Percentiles rank a stretch among this genome's conserved stretches.
phyloP scores from a whole-genome alignment of 2,888 invertebrate species.

The Leptodirus hochenwartii region DNA sequence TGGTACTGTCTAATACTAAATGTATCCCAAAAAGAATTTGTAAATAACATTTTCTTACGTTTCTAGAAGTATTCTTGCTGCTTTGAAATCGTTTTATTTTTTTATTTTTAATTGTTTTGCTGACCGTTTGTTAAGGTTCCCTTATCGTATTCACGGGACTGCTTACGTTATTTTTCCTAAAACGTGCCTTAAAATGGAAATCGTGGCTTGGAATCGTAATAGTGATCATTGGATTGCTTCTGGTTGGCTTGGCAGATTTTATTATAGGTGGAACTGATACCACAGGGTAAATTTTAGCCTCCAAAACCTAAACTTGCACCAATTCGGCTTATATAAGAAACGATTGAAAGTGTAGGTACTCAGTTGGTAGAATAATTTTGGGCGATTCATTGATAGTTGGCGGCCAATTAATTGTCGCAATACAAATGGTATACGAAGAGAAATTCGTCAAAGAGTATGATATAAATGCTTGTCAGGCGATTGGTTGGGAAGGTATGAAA shows the following conservation, averaged over 20 bases:
- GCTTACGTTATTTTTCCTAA: slow-evolving; percentile 2
- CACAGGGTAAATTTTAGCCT: neutral
- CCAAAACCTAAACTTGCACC: too few relatives aligned
- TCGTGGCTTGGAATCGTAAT: neutral
- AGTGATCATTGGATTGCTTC: neutral
- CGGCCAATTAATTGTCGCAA: neutral
- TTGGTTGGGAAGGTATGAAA: neutral
- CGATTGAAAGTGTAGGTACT: too few relatives aligned
- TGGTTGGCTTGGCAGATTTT: slow-evolving; percentile 1
- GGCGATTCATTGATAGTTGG: neutral
- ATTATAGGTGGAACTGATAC: neutral
- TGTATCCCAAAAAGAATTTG: too few relatives aligned
- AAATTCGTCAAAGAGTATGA: neutral
- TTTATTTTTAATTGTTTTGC: too few relatives aligned
- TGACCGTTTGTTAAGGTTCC: neutral
- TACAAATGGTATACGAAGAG: neutral
- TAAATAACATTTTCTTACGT: too few relatives aligned
- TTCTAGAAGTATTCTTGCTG: too few relatives aligned
- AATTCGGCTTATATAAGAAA: too few relatives aligned
- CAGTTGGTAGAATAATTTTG: too few relatives aligned
- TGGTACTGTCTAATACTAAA: too few relatives aligned
- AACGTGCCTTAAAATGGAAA: neutral
- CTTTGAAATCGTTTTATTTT: too few relatives aligned
- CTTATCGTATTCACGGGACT: neutral
- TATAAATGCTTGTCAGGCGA: neutral